Percentiles rank a stretch among this genome's conserved stretches.
Conservation (phyloP, 2,797 vertebrate species). For the Poeciliopsis presidionis region DNA sequence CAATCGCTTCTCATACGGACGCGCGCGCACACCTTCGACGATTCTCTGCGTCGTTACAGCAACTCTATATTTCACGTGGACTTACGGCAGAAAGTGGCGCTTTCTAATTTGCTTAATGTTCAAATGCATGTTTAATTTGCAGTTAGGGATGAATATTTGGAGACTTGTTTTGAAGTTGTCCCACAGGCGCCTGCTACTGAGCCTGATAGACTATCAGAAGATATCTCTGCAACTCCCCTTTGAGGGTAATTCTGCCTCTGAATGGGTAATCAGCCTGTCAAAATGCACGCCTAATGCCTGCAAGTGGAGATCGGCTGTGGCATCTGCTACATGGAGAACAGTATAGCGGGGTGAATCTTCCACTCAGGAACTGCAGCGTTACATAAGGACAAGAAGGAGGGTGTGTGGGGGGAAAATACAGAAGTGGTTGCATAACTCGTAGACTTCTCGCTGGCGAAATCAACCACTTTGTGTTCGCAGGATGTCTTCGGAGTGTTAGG, state of each 20-base stretch:
- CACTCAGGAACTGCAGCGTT: slow-evolving; percentile 62
- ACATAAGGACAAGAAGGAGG: slow-evolving; percentile 52
- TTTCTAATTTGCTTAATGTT: slow-evolving; percentile 16
- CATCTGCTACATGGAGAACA: slow-evolving; percentile 50
- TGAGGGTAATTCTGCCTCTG: slow-evolving; percentile 31
- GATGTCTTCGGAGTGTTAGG: slow-evolving; percentile 27
- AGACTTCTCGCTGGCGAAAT: slow-evolving; percentile 47
- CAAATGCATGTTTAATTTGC: slow-evolving; percentile 28
- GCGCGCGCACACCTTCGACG: slow-evolving; percentile 16
- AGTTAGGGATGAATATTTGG: slow-evolving; percentile 27
- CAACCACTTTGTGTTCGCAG: slow-evolving; percentile 40
- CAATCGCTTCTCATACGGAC: slow-evolving; percentile 25
- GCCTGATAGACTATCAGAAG: slow-evolving; percentile 21
- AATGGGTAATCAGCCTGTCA: slow-evolving; percentile 58
- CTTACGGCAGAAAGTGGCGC: slow-evolving; percentile 18
- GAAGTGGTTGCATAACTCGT: slow-evolving; percentile 59
- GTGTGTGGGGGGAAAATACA: not conserved
- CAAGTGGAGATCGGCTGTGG: slow-evolving; percentile 40
- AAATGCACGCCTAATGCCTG: slow-evolving; percentile 37
- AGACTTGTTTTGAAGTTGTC: slow-evolving; percentile 14
- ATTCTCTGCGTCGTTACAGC: slow-evolving; percentile 10
- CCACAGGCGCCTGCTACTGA: slow-evolving; percentile 15
- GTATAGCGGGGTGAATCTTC: slow-evolving; percentile 62
- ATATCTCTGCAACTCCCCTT: slow-evolving; percentile 35
- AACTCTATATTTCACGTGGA: slow-evolving; percentile 38